Evolutionary conservation across 1,140 invertebrate species (phyloP).

Genomic region (Drosophila ohnishii): DNA sequence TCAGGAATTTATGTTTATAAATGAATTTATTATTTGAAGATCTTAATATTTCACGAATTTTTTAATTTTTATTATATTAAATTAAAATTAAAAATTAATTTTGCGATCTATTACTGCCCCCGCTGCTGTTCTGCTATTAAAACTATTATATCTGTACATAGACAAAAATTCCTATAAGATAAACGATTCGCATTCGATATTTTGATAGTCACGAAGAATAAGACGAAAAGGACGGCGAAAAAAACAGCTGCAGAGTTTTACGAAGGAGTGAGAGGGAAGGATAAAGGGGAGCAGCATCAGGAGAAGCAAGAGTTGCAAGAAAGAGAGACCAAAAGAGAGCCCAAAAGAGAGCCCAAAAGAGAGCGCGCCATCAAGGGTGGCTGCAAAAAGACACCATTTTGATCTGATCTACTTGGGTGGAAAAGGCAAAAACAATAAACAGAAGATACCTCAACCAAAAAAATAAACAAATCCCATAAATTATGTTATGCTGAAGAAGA

Average conservation of each 20-base stretch:
- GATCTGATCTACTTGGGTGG: slow-evolving; percentile 5
- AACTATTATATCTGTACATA: slow-evolving; percentile 30
- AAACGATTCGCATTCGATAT: slow-evolving; percentile 35
- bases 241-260: slow-evolving; percentile 16
- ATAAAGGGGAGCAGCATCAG: too few relatives aligned
- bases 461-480: not conserved
- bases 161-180: slow-evolving; percentile 44
- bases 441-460: not conserved
- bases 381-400: not conserved
- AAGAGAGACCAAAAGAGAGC: not conserved
- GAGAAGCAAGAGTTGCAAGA: not conserved
- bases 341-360: not conserved
- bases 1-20: slow-evolving; percentile 1
- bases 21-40: not conserved
- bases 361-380: slow-evolving; percentile 3
- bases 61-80: not conserved
- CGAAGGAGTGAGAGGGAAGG: not conserved
- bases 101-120: not conserved
- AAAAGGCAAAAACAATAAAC: not conserved
- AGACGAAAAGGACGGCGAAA: not conserved
- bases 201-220: not conserved
- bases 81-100: not conserved
- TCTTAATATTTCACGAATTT: not conserved
- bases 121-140: not conserved
- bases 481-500: not conserved